Conservation (phyloP, 2,797 vertebrate genomes). For the Pseudopleuronectes americanus region DNA sequence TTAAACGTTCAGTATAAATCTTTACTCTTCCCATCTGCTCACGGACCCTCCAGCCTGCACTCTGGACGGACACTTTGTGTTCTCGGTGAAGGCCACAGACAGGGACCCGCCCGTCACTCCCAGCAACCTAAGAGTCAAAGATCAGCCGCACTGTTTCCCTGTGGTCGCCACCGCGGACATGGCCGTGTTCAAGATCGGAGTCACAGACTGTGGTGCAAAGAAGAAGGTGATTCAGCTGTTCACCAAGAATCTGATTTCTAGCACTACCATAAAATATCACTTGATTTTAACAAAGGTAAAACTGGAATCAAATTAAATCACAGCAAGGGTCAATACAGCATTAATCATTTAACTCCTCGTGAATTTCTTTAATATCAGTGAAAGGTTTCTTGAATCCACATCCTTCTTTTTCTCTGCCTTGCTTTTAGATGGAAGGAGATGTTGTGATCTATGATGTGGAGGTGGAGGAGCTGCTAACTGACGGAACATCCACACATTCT, state of each 20-base stretch:
- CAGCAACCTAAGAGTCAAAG: slow-evolving; percentile 62
- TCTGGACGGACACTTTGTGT: slow-evolving; percentile 79
- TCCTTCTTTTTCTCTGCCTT: background rate
- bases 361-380: background rate
- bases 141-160: slow-evolving; percentile 69
- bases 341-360: background rate
- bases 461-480: slow-evolving; percentile 51
- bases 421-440: slow-evolving; percentile 56
- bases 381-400: background rate
- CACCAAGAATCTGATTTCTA: background rate
- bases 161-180: slow-evolving; percentile 54
- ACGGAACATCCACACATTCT: slow-evolving; percentile 15
- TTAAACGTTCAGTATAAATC: background rate
- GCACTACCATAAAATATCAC: background rate
- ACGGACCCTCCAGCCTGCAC: slow-evolving; percentile 69
- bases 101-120: slow-evolving; percentile 44
- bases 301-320: background rate
- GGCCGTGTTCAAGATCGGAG: slow-evolving; percentile 75
- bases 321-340: background rate
- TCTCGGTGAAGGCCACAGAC: slow-evolving; percentile 68
- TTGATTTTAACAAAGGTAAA: background rate
- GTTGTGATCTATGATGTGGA: slow-evolving; percentile 69
- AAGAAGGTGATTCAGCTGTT: slow-evolving; percentile 54
- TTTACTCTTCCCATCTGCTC: background rate
- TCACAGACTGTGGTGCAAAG: slow-evolving; percentile 72